Conservation (phyloP, 2,888 invertebrate genomes). For the Pheosia tremula region DNA sequence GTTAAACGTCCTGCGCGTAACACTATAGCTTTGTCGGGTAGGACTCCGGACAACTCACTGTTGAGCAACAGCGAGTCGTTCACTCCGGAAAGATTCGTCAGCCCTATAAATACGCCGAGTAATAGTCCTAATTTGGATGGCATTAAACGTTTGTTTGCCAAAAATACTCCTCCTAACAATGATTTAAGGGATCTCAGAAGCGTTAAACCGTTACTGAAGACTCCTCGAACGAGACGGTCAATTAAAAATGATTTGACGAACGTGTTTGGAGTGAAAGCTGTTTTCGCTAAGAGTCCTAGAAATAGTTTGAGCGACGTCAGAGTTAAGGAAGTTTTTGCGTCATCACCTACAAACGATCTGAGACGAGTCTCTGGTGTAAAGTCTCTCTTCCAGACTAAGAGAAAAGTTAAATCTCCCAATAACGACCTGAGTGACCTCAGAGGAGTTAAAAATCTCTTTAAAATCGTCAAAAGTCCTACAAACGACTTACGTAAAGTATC, state of each 20-base stretch:
- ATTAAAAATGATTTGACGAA: constrained; percentile 66
- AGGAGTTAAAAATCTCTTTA: constrained; percentile 65
- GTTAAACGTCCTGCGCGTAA: constrained; percentile 43
- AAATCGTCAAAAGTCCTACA: constrained; percentile 42
- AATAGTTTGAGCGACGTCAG: constrained; percentile 56
- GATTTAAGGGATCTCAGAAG: constrained; percentile 57
- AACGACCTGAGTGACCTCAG: constrained; percentile 66
- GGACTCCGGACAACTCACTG: constrained; percentile 46
- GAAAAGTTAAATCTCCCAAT: constrained; percentile 49
- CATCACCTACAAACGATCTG: constrained; percentile 46
- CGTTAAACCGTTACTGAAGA: constrained; percentile 48
- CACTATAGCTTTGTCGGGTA: constrained; percentile 43
- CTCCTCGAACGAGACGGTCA: constrained; percentile 57
- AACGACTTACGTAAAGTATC: constrained; percentile 67
- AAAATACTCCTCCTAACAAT: constrained; percentile 55
- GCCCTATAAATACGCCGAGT: constrained; percentile 59
- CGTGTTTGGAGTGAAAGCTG: constrained; percentile 65
- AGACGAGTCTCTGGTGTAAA: constrained; percentile 57
- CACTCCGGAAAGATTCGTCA: constrained; percentile 66
- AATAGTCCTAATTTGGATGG: constrained; percentile 55
- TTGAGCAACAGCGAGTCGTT: constrained; percentile 45
- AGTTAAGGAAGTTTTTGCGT: constrained; percentile 62
- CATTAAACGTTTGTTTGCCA: constrained; percentile 55
- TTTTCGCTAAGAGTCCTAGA: constrained; percentile 61
- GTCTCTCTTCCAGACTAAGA: constrained; percentile 39